Percentiles rank a stretch among this genome's conserved stretches.
These are phyloP conservation scores for Atherinomorus stipes DNA, from an alignment of 2,113 vertebrate genomes.

Conservation along the genomic window DNA sequence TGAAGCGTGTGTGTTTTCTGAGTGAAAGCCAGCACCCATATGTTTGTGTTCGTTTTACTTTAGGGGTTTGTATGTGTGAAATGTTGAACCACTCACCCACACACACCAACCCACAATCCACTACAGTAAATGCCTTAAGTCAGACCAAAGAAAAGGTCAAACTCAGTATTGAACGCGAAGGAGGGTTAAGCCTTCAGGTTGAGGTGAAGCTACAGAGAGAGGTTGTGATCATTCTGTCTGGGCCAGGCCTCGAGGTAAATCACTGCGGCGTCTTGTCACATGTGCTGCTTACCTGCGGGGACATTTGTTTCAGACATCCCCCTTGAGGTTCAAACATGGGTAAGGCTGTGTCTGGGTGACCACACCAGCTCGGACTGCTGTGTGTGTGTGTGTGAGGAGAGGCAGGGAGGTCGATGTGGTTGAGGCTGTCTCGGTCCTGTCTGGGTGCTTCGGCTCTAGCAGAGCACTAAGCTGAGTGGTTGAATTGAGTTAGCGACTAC, in stretches of 20 bases:
- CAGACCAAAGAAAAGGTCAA: conserved; percentile 69
- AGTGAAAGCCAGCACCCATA: conserved; percentile 3
- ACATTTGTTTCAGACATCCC: conserved; percentile 16
- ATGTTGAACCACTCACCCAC: conserved; percentile 11
- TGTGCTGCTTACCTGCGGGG: conserved; percentile 33
- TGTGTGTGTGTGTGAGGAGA: conserved; percentile 31
- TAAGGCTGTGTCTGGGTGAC: conserved; percentile 54
- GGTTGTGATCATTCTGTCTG: conserved; percentile 69
- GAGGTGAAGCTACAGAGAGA: conserved; percentile 66
- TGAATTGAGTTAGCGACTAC: conserved; percentile 83
- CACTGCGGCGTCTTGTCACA: conserved; percentile 13
- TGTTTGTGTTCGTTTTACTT: conserved; percentile 21
- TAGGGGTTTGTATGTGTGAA: conserved; percentile 14
- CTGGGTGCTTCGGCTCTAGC: conserved; percentile 66
- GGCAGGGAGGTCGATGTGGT: conserved; percentile 56
- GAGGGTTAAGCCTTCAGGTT: conserved; percentile 72
- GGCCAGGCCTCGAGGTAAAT: conserved; percentile 48
- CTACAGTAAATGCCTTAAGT: conserved; percentile 69
- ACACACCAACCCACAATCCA: conserved; percentile 27
- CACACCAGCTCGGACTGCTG: conserved; percentile 18
- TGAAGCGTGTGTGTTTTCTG: conserved; percentile 33
- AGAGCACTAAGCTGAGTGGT: conserved; percentile 71
- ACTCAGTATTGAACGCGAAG: conserved; percentile 59
- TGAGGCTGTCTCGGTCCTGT: conserved; percentile 74
- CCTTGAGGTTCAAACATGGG: conserved; percentile 54